These are phyloP conservation scores for Arvicanthis niloticus DNA, from an alignment of 2,113 vertebrate species.

Conservation along the genomic window DNA sequence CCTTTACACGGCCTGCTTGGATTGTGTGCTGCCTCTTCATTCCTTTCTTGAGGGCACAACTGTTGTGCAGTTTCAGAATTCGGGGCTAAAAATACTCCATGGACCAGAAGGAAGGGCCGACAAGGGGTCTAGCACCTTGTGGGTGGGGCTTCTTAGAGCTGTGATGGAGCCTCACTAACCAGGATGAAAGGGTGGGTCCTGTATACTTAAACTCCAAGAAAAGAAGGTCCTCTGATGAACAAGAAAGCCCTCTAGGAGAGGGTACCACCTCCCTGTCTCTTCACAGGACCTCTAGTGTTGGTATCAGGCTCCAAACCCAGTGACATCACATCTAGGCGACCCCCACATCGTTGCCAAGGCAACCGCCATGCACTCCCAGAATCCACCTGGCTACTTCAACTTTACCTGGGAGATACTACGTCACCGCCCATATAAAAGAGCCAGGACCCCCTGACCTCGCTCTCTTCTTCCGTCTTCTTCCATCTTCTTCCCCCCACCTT, in stretches of 20 bases:
- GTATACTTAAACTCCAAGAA: background rate
- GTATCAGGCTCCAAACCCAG: no score
- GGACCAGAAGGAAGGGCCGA: slow-evolving; percentile 51
- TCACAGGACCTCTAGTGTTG: background rate
- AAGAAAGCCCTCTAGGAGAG: background rate
- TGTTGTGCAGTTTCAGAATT: slow-evolving; percentile 47
- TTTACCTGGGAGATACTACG: no score
- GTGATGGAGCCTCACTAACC: background rate
- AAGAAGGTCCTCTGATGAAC: background rate
- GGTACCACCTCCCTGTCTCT: background rate
- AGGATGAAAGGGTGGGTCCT: background rate
- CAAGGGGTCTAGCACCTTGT: slow-evolving; percentile 46
- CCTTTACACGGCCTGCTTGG: slow-evolving; percentile 27
- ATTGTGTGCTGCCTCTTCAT: background rate
- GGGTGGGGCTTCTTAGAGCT: background rate
- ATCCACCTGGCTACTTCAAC: no score
- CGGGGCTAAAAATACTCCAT: slow-evolving; percentile 65
- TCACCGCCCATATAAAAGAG: no score
- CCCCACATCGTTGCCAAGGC: no score
- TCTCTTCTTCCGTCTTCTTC: no score
- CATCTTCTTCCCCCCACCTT: no score
- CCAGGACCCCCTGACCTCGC: no score
- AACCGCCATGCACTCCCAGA: no score
- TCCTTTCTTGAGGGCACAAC: background rate
- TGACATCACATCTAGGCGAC: no score